Evolutionary conservation across 1,140 invertebrate species (phyloP), one percentile per base, ranked within the genome.

Genomic region (Carposina sasakii): DNA sequence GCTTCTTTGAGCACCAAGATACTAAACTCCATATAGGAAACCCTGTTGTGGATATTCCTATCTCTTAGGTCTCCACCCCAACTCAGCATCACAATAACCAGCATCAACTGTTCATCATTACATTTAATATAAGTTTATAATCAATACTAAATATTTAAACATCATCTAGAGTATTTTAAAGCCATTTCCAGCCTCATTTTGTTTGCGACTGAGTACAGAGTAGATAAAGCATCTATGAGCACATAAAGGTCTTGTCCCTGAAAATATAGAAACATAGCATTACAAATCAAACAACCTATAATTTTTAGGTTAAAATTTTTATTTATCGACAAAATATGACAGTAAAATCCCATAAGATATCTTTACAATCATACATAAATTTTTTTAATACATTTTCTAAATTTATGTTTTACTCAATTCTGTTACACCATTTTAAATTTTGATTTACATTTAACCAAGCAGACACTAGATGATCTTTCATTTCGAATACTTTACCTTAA

Each of bases 1-100:
- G 72, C 23, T 71, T 76, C 37, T 63, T 70, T 6, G 52, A 71
- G 12, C 47, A 54, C 74, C 76, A 74, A 12, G 58, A 60, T 6
- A 71, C 52, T 20, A 56, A n/a, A 40, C 46, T n/a, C 47, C 54
- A 21, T 42, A 46, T 6, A 54, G 4, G 36, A 77, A 69, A 10
- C 54, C 69, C 73, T 16, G 64, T 63, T 24, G 60, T 67, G 0
- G 65, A 76, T 43, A n/a, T 66, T 72, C 37, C 75, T 48, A 28
- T 72, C 65, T 3, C 33, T 6, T n/a, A 9, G 16, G 54, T 71
- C 60, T 3, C 60, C 54, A 12, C 48, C 74, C 73, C 65, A 76
- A 54, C n/a, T 75, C 69, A 23, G 73, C 64, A 62, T 82, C 65
- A n/a, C 8, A 15, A 40, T 48, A 60, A 1, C 37, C 54, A 5